Evolutionary conservation across 1,140 invertebrate species (phyloP).

Genomic region (Megathymus violae): DNA sequence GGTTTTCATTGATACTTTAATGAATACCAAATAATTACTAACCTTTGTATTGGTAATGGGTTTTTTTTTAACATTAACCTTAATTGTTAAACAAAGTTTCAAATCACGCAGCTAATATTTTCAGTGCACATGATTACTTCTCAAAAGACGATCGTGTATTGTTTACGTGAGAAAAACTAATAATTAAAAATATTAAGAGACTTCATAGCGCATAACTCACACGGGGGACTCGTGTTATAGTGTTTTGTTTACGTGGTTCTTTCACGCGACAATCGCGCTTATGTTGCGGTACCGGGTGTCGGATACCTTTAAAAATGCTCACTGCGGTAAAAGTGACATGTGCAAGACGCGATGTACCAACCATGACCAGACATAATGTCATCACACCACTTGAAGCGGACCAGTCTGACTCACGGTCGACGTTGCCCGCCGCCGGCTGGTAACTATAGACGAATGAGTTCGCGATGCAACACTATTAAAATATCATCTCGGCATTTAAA

Average conservation of each 20-base stretch:
- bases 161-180: slow-evolving; percentile 34
- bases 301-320: slow-evolving; percentile 1
- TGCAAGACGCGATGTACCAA: slow-evolving; percentile 15
- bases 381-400: neutral
- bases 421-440: neutral
- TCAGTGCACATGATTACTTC: slow-evolving; percentile 13
- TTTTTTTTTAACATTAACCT: too few relatives aligned
- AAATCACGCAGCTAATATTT: slow-evolving; percentile 9
- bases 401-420: too few relatives aligned
- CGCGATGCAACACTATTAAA: too few relatives aligned
- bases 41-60: too few relatives aligned
- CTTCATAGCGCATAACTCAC: slow-evolving; percentile 12
- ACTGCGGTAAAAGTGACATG: slow-evolving; percentile 28
- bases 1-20: too few relatives aligned
- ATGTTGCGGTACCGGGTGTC: slow-evolving; percentile 1
- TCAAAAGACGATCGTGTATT: neutral
- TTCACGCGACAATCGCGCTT: slow-evolving; percentile 14
- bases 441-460: neutral
- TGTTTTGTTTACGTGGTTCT: slow-evolving; percentile 15
- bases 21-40: too few relatives aligned
- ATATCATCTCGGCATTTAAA: too few relatives aligned
- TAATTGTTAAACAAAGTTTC: neutral
- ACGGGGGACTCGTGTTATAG: slow-evolving; percentile 12
- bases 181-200: slow-evolving; percentile 18
- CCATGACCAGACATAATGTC: slow-evolving; percentile 29